phyloP scores from a whole-genome alignment of 2,797 vertebrate species.

The Onychomys torridus region DNA sequence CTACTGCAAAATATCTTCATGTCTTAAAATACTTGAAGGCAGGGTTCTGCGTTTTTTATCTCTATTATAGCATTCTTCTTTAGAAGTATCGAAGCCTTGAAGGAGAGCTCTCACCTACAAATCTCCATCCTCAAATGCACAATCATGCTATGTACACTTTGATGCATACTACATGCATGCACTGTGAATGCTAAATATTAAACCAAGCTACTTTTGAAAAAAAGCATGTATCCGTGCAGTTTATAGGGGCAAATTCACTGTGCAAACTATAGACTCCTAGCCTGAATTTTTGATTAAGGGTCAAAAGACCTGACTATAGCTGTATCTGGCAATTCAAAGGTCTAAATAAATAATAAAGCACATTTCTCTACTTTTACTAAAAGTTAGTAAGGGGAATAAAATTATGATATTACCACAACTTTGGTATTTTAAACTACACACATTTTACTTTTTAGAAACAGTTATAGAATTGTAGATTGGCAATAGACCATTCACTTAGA shows the following conservation, averaged over 20 bases:
- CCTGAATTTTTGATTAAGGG: background rate
- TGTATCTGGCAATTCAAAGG: background rate
- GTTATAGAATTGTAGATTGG: background rate
- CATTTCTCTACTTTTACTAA: slow-evolving; percentile 11
- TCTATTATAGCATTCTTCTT: background rate
- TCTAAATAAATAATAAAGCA: background rate
- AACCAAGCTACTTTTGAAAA: background rate
- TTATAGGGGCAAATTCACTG: background rate
- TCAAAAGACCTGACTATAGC: background rate
- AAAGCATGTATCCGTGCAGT: background rate
- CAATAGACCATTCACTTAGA: background rate
- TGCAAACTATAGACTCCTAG: background rate
- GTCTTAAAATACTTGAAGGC: background rate
- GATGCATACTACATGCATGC: background rate
- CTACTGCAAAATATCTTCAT: background rate
- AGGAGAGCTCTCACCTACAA: background rate
- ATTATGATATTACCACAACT: background rate
- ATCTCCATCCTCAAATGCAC: background rate
- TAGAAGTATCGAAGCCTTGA: background rate
- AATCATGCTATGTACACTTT: background rate
- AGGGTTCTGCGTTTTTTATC: background rate
- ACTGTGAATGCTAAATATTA: background rate
- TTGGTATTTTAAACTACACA: background rate
- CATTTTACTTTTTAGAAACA: slow-evolving; percentile 32
- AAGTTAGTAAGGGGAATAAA: background rate